phyloP scores from a whole-genome alignment of 2,888 invertebrate species.

The Caenorhabditis auriculariae region DNA sequence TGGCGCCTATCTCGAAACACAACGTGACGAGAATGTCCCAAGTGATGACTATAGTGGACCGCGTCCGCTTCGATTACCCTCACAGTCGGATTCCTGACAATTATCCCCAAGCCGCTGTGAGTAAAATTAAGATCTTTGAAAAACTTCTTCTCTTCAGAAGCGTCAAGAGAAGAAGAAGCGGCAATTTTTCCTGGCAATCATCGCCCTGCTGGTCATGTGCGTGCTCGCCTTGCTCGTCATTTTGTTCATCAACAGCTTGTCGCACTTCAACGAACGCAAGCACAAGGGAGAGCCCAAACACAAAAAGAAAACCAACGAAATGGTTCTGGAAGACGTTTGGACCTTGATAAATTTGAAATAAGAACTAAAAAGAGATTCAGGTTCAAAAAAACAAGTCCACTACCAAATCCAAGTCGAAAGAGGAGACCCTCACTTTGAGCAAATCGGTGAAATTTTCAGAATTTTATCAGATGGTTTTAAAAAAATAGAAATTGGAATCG shows the following conservation, averaged over 20 bases:
- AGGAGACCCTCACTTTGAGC: too few relatives aligned
- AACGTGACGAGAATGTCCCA: neutral
- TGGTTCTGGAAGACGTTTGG: neutral
- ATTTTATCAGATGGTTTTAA: too few relatives aligned
- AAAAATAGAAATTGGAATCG: too few relatives aligned
- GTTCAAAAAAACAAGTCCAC: too few relatives aligned
- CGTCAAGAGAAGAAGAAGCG: constrained; percentile 8
- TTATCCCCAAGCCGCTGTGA: constrained; percentile 11
- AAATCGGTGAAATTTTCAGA: too few relatives aligned
- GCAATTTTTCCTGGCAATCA: constrained; percentile 10
- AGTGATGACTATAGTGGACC: neutral
- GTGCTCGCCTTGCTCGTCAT: constrained; percentile 14
- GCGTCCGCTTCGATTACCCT: constrained; percentile 2
- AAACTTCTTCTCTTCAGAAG: neutral
- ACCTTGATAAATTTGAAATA: too few relatives aligned
- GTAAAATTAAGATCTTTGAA: neutral
- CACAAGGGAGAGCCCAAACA: neutral
- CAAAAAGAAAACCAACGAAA: neutral
- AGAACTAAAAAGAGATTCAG: too few relatives aligned
- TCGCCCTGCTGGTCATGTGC: constrained; percentile 9
- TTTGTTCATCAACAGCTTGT: constrained; percentile 21
- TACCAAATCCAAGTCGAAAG: too few relatives aligned
- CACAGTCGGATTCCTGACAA: constrained; percentile 17
- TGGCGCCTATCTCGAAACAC: neutral
- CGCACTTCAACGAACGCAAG: neutral